Evolutionary conservation across 2,797 vertebrate species (phyloP).

Genomic region (Sitta carolinensis): DNA sequence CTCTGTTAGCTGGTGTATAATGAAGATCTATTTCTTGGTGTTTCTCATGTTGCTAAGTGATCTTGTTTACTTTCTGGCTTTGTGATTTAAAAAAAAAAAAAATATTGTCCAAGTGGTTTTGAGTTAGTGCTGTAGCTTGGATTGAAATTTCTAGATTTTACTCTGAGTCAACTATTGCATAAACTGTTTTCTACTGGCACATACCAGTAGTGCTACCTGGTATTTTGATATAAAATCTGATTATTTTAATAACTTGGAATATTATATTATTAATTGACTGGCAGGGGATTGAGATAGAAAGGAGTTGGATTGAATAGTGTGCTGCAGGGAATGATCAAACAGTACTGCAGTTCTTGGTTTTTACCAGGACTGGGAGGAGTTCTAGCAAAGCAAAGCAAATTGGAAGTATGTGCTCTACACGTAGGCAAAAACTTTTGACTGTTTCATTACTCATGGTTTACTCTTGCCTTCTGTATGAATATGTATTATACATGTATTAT

Average conservation of each 20-base stretch:
- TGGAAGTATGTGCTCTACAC: not conserved
- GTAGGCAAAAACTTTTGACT: not conserved
- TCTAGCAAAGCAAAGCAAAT: not conserved
- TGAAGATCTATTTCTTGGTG: not conserved
- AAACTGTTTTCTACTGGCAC: not conserved
- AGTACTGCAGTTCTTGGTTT: not conserved
- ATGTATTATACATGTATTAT: too few species aligned
- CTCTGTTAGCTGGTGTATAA: not conserved
- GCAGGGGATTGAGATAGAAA: not conserved
- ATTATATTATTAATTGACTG: not conserved
- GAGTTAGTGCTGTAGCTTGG: not conserved
- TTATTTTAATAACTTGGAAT: not conserved
- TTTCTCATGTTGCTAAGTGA: not conserved
- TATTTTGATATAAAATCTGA: not conserved
- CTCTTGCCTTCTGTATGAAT: not conserved
- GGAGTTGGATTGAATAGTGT: not conserved
- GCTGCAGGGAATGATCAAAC: not conserved
- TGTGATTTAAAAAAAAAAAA: not conserved
- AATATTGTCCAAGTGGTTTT: not conserved
- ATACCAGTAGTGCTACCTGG: not conserved
- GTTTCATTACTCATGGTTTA: not conserved
- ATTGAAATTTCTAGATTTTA: not conserved
- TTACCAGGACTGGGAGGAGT: not conserved
- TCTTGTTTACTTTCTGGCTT: not conserved
- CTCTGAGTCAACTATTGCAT: not conserved